Evolutionary conservation across 2,113 vertebrate species (phyloP).

Genomic region (Dromas ardeola): DNA sequence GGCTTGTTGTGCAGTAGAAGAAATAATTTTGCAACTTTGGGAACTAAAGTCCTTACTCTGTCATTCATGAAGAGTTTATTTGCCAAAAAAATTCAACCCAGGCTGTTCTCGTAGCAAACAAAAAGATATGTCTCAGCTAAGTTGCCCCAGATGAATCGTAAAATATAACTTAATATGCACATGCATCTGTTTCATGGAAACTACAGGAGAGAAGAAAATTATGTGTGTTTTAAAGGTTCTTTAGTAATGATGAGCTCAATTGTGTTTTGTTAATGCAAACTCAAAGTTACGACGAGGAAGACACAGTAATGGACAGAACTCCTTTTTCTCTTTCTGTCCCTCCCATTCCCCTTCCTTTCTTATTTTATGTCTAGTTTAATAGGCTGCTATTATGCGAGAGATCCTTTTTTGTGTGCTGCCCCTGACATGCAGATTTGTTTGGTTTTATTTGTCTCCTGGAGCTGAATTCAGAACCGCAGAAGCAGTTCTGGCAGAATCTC

Average conservation of each 20-base stretch:
- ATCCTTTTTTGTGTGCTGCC: background rate
- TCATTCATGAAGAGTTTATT: background rate
- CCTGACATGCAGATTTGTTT: background rate
- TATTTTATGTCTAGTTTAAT: background rate
- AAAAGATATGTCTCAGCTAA: background rate
- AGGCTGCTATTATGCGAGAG: background rate
- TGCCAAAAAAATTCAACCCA: background rate
- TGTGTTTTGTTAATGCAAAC: background rate
- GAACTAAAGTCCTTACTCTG: background rate
- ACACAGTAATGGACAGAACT: background rate
- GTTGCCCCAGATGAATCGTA: background rate
- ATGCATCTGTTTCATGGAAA: slow-evolving; percentile 35
- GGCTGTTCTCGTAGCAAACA: background rate
- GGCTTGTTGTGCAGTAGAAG: background rate
- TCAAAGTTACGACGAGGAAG: background rate
- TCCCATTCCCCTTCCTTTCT: background rate
- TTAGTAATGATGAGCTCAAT: background rate
- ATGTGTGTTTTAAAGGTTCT: background rate
- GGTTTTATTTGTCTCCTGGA: background rate
- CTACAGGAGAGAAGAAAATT: background rate
- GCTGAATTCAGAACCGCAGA: background rate
- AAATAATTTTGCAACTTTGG: background rate
- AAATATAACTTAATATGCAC: slow-evolving; percentile 22
- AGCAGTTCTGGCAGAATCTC: background rate
- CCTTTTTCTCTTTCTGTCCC: background rate